Evolutionary conservation across 2,888 invertebrate species (phyloP).

Genomic region (Noctua comes): DNA sequence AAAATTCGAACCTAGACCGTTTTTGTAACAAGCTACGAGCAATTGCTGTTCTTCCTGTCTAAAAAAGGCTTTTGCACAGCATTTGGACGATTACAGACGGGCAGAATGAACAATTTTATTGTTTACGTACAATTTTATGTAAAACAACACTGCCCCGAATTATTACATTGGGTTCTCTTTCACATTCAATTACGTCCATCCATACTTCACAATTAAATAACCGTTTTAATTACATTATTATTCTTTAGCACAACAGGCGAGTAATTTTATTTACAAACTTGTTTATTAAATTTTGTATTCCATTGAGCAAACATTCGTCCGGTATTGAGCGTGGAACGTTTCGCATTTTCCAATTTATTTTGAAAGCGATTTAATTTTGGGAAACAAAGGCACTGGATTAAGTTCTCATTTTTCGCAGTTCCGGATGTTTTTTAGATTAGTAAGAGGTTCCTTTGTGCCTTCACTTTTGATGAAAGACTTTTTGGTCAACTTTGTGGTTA

Average conservation of each 20-base stretch:
- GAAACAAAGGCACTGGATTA: slow-evolving; percentile 83
- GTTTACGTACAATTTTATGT: too few species aligned
- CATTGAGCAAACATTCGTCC: slow-evolving; percentile 62
- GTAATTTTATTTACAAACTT: slow-evolving; percentile 60
- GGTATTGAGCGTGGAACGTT: slow-evolving; percentile 64
- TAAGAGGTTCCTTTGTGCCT: slow-evolving; percentile 50
- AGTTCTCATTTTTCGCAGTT: slow-evolving; percentile 74
- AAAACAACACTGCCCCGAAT: slow-evolving; percentile 7
- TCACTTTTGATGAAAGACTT: slow-evolving; percentile 14
- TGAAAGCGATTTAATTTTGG: slow-evolving; percentile 84
- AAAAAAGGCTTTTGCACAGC: not conserved
- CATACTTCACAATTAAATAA: slow-evolving; percentile 36
- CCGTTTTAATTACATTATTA: slow-evolving; percentile 44
- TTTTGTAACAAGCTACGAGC: too few species aligned
- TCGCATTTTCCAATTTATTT: slow-evolving; percentile 80
- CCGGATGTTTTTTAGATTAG: slow-evolving; percentile 65
- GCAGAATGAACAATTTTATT: not conserved
- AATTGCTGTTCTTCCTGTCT: too few species aligned
- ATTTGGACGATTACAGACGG: not conserved
- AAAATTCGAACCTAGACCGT: too few species aligned
- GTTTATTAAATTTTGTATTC: slow-evolving; percentile 66
- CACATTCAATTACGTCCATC: slow-evolving; percentile 24
- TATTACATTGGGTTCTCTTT: slow-evolving; percentile 18
- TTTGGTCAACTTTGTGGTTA: slow-evolving; percentile 5
- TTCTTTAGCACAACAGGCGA: slow-evolving; percentile 42